Base-by-base conservation (phyloP, 2,888 invertebrate species). In the Scaptodrosophila latifasciaeformis region DNA sequence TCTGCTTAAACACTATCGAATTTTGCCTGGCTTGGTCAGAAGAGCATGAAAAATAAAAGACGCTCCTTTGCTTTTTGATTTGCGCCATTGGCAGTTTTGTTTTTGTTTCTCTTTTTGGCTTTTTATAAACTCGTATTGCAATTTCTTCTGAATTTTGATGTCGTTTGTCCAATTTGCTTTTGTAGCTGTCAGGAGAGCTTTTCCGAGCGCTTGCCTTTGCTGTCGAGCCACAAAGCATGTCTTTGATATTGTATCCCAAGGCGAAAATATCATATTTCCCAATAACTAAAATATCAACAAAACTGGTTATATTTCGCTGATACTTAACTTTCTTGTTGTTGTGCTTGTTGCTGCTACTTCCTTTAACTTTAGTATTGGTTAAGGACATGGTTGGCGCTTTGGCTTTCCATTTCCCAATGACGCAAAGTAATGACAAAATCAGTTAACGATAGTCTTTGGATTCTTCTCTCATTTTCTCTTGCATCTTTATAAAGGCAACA, bases 211-310 rank as follows among this genome's bases (percentile, higher is more conserved):
- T 56, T 52, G 60, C 46, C 61, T 62, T 52, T 62, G 54, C 58
- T 40, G 55, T 31, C 49, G n/a, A n/a, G 60, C 70, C 70, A 69
- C 80, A 79, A 82, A 68, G 67, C 62, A 65, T 46, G 59, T 58
- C 70, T 81, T 81, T 81, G 80, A 75, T 64, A 77, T 61, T 68
- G 64, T 67, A 81, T 81, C 80, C 78, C 70, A 68, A 68, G 68
- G 75, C 70, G 62, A 53, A 70, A 74, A 71, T 82, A 80, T 82
- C 78, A 67, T 58, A 65, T 82, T 76, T 67, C 58, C 62, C 66
- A 56, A 48, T 18, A 19, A 37, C 57, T 55, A 37, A 52, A 55
- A 49, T 62, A 59, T 54, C 59, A 62, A 66, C 50, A 51, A 64
- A 50, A 48, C 58, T 13, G 37, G 13, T 37, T 37, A 37, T 17